Base-by-base conservation (phyloP, 2,797 vertebrate species). In the Fistularia commersonii region DNA sequence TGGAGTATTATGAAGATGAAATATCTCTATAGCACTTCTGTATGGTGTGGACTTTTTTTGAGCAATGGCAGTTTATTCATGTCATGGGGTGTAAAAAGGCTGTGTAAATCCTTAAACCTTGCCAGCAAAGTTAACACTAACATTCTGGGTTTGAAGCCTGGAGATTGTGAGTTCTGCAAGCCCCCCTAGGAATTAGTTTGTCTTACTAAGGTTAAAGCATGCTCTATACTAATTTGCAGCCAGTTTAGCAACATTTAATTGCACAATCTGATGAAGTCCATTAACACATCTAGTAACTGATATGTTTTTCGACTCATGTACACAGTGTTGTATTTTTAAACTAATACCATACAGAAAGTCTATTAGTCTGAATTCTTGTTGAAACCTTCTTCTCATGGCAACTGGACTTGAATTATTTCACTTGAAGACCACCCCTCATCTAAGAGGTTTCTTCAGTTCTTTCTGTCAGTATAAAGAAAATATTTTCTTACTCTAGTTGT, bases 91-190 rank as follows among this genome's bases (percentile, higher is more conserved):
- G 34, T 32, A 15, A 14, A 11, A 36, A 41, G 12, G 41, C n/a
- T 11, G 41, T 12, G 6, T 6, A 60, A 49, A 64, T 51, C 32
- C 12, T 8, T 3, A 23, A 47, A 45, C 37, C 5, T 34, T 44
- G 8, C 46, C 34, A 11, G 11, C 10, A 44, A 38, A 40, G 43
- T 46, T 39, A 39, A n/a, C 31, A 32, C 43, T 6, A 7, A 45
- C 15, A 45, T 32, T 32, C 23, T 45, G 2, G 38, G 32, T 52
- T 32, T 41, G 8, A 11, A 37, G 10, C 11, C 10, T 47, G 47
- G 9, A 35, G 33, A 23, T 41, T 10, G 41, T 11, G 7, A 36
- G 23, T 41, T 51, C 41, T 33, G 34, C 40, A 50, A 39, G 15
- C 8, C 37, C 14, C 14, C 0, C 1, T 8, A 10, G 5, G 13